phyloP scores from a whole-genome alignment of 2,113 vertebrate genomes.

The Albula glossodonta region DNA sequence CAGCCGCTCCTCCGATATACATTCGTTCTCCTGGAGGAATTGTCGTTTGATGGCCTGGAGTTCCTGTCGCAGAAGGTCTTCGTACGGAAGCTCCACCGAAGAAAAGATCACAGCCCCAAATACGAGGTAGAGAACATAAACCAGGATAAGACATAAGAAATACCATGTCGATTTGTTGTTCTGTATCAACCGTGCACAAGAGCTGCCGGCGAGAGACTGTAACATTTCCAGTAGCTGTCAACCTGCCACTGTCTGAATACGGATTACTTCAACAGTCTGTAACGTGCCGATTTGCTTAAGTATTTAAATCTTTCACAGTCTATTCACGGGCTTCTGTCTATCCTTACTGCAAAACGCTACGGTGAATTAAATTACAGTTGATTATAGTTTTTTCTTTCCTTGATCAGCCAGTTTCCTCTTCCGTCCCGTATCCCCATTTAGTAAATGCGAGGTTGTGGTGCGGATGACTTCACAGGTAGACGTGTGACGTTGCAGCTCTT shows the following conservation, averaged over 20 bases:
- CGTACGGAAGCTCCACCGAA: constrained; percentile 87
- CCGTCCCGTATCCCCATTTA: neutral
- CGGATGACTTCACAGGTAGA: neutral
- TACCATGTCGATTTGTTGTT: constrained; percentile 75
- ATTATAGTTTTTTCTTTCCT: neutral
- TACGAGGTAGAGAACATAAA: constrained; percentile 81
- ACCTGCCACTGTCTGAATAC: neutral
- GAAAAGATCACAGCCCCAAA: constrained; percentile 93
- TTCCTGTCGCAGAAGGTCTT: constrained; percentile 77
- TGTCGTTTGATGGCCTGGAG: constrained; percentile 71
- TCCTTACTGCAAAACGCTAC: neutral
- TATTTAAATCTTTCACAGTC: neutral
- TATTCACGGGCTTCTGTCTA: neutral
- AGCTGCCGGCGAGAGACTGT: constrained; percentile 66
- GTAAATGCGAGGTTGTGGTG: neutral
- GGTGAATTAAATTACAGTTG: neutral
- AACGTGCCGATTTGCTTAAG: neutral
- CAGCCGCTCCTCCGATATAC: constrained; percentile 81
- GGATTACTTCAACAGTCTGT: neutral
- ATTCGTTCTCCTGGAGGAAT: constrained; percentile 82
- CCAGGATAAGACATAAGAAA: constrained; percentile 76
- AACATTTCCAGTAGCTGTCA: constrained; percentile 67
- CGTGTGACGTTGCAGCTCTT: constrained; percentile 17
- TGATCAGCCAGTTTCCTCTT: constrained; percentile 8
- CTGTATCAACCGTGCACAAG: constrained; percentile 74